These are phyloP conservation scores for Chrysemys picta DNA, from an alignment of 2,113 vertebrate genomes.

Conservation along the genomic window DNA sequence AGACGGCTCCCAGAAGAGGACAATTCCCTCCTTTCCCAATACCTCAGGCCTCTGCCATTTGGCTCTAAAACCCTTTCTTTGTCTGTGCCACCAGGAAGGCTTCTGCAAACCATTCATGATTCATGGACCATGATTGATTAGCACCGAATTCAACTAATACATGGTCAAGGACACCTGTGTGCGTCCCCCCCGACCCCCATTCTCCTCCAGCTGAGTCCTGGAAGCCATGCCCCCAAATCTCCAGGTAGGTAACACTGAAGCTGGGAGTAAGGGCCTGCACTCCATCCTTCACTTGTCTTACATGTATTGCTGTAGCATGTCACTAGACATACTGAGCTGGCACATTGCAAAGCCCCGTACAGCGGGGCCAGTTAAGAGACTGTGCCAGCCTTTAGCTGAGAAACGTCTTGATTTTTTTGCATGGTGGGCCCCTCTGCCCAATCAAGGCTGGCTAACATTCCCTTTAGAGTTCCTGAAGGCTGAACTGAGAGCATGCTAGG, in stretches of 20 bases:
- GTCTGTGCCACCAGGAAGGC: neutral
- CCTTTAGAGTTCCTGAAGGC: neutral
- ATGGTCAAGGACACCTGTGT: neutral
- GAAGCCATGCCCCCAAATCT: neutral
- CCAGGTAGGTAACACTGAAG: neutral
- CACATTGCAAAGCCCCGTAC: neutral
- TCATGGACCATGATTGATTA: fast-evolving
- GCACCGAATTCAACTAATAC: neutral
- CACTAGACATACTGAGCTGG: neutral
- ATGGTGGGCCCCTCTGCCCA: neutral
- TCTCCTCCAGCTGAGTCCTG: neutral
- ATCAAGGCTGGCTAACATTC: fast-evolving
- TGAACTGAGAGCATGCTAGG: neutral
- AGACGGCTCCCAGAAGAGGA: neutral
- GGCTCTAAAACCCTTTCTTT: neutral
- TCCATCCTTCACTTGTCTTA: neutral
- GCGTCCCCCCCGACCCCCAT: neutral
- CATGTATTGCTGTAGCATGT: fast-evolving
- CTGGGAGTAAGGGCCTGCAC: neutral
- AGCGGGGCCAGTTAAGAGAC: neutral
- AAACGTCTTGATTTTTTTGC: neutral
- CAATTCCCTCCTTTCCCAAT: neutral
- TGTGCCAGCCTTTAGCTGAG: neutral
- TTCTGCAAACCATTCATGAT: neutral
- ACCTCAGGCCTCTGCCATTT: neutral